phyloP scores from a whole-genome alignment of 92 coral and sea anemone species.

The Galaxea fascicularis region DNA sequence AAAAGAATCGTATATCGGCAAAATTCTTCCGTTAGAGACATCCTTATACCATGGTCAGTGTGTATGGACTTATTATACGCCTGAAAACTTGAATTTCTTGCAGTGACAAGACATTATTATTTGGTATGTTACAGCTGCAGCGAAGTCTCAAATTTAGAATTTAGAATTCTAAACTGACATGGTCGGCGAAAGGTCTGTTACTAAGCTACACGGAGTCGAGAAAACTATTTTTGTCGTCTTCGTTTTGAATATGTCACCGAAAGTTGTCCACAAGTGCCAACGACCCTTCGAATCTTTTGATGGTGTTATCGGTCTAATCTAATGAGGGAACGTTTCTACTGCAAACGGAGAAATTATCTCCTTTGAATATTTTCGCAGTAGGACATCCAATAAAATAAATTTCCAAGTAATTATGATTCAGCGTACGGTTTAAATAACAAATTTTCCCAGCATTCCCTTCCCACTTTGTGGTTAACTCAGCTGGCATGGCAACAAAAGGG shows the following conservation, averaged over 20 bases:
- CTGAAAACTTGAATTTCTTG: too few species aligned
- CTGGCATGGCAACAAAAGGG: constrained; percentile 19
- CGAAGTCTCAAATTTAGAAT: background rate
- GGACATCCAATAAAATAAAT: background rate
- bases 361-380: background rate
- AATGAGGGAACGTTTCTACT: background rate
- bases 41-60: too few species aligned
- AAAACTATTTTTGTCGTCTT: constrained; percentile 10
- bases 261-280: background rate
- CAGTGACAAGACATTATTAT: too few species aligned
- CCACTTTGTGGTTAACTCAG: constrained; percentile 29
- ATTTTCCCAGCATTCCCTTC: constrained; percentile 15
- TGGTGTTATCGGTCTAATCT: background rate
- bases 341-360: background rate
- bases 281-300: background rate
- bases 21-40: too few species aligned
- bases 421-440: background rate
- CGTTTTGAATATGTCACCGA: background rate
- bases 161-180: too few species aligned
- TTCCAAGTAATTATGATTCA: background rate
- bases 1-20: too few species aligned
- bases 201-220: constrained; percentile 17
- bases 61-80: too few species aligned
- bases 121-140: background rate
- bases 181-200: background rate